A percentile compares a stretch with the other conserved stretches of the same genome.
Conservation (phyloP, 2,113 vertebrate genomes). For the Anguilla japonica region DNA sequence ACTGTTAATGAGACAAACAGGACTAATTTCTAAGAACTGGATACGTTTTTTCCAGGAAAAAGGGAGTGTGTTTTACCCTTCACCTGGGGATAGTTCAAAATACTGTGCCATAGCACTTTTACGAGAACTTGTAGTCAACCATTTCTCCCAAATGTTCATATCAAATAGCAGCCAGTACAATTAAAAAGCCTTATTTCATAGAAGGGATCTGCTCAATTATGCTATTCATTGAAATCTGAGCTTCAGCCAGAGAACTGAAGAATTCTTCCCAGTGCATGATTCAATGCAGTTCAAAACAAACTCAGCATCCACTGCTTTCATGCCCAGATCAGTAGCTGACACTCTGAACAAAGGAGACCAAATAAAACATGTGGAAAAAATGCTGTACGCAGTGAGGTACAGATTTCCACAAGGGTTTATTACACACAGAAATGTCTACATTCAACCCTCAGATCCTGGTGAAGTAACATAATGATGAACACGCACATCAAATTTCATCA, state of each 20-base stretch:
- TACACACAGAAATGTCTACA: slow-evolving; percentile 41
- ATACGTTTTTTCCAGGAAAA: not conserved
- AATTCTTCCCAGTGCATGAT: not conserved
- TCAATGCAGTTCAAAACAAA: slow-evolving; percentile 27
- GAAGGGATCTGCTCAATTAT: slow-evolving; percentile 5
- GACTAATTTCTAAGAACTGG: not conserved
- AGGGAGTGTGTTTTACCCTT: slow-evolving; percentile 7
- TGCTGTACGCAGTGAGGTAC: slow-evolving; percentile 26
- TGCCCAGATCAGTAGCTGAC: slow-evolving; percentile 20
- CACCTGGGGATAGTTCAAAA: not conserved
- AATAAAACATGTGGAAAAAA: slow-evolving; percentile 45
- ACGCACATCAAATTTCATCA: slow-evolving; percentile 50
- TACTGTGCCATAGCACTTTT: not conserved
- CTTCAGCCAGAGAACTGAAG: not conserved
- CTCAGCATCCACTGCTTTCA: not conserved
- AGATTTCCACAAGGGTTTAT: slow-evolving; percentile 11
- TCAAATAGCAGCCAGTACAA: slow-evolving; percentile 3
- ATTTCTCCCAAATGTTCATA: slow-evolving; percentile 10
- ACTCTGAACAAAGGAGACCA: slow-evolving; percentile 11
- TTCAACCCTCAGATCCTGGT: slow-evolving; percentile 38
- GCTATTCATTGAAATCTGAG: slow-evolving; percentile 12
- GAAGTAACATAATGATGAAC: slow-evolving; percentile 48
- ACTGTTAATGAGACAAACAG: not conserved
- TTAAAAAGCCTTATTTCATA: slow-evolving; percentile 13
- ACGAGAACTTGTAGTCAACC: not conserved